Evolutionary conservation across 2,797 vertebrate species (phyloP).

Genomic region (Sylvia borin): DNA sequence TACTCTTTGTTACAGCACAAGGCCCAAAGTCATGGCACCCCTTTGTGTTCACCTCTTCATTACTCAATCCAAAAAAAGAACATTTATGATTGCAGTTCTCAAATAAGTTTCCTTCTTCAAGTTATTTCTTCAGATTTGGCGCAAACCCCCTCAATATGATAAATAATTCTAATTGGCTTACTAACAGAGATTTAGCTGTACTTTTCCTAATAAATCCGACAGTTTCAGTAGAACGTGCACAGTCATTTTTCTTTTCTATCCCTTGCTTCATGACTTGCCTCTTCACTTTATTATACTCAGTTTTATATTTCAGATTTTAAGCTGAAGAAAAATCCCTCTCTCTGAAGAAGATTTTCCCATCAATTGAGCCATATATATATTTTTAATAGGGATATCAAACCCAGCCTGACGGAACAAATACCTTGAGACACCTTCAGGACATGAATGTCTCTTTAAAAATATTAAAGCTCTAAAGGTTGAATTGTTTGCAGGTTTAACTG

Average conservation of each 20-base stretch:
- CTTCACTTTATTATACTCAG: background rate
- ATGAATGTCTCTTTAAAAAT: background rate
- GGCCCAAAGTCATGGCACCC: fast-evolving
- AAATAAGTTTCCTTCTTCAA: background rate
- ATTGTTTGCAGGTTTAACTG: background rate
- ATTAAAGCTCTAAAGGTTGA: background rate
- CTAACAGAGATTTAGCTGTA: background rate
- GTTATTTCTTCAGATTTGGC: background rate
- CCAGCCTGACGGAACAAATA: background rate
- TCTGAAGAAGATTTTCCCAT: background rate
- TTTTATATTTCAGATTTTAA: slow-evolving; percentile 2
- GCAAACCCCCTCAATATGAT: background rate
- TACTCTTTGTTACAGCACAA: background rate
- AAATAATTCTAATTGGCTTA: background rate
- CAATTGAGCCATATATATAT: background rate
- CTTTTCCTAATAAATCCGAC: background rate
- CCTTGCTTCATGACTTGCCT: background rate
- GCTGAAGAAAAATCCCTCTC: background rate
- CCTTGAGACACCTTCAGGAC: background rate
- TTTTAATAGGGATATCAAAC: background rate
- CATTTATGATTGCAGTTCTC: background rate
- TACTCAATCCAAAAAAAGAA: background rate
- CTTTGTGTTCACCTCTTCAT: background rate
- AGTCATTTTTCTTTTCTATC: background rate
- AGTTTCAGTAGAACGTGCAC: background rate